Conservation (phyloP, 2,888 invertebrate genomes). For the Morpho deidamia region DNA sequence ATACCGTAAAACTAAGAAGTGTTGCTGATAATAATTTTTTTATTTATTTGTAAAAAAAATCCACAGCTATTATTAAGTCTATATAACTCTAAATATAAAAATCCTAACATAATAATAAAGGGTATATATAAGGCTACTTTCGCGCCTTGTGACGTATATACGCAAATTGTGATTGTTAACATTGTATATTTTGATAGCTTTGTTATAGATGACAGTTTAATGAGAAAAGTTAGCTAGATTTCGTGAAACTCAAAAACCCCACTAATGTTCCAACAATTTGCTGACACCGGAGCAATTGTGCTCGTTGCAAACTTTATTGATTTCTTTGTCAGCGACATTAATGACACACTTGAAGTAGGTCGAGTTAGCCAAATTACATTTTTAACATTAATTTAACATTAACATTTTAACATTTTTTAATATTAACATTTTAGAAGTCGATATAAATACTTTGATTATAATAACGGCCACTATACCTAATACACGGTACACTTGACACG, state of each 20-base stretch:
- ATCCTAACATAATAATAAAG: too few relatives aligned
- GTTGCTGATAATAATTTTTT: background rate
- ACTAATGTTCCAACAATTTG: conserved; percentile 58
- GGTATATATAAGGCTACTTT: too few relatives aligned
- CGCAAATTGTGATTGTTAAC: background rate
- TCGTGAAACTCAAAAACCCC: conserved; percentile 57
- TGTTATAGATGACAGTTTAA: conserved; percentile 56
- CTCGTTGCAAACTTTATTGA: conserved; percentile 26
- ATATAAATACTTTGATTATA: too few relatives aligned
- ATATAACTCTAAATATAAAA: too few relatives aligned
- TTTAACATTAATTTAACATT: too few relatives aligned
- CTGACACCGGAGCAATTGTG: conserved; percentile 64
- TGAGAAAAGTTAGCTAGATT: conserved; percentile 68
- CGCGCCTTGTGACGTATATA: too few relatives aligned
- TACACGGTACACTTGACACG: too few relatives aligned
- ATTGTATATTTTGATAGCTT: conserved; percentile 27
- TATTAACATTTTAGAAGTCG: background rate
- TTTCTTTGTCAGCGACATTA: background rate
- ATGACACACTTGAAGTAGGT: background rate
- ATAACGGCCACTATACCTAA: too few relatives aligned
- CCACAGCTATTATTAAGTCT: too few relatives aligned
- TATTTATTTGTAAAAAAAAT: too few relatives aligned
- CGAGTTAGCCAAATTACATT: background rate
- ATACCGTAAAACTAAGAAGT: too few relatives aligned
- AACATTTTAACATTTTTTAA: too few relatives aligned